Base-by-base conservation (phyloP, 2,888 invertebrate genomes). In the Stegana nigrithorax region DNA sequence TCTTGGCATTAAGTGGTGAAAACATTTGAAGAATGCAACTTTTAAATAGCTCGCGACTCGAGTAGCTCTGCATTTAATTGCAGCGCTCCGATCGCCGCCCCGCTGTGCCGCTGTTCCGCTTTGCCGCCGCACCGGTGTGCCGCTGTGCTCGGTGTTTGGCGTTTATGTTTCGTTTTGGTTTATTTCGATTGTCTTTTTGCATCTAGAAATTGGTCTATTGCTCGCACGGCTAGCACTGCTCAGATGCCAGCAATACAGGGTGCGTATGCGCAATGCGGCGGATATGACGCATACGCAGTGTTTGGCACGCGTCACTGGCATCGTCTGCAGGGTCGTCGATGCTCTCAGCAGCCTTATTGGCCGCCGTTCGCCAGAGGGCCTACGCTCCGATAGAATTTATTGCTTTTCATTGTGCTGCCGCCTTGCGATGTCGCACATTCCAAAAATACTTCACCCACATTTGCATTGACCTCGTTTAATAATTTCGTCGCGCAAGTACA, bases 1-100 rank as follows among this genome's bases (percentile, higher is more conserved):
- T 73, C 75, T 78, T 78, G 75, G 73, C 75, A 73, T 77, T 77
- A 73, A 73, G 67, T 66, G 64, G 65, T 63, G 65, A 58, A 73
- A 75, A 64, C 65, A 78, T 71, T 66, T 67, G 63, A 73, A 75
- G 73, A 72, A 78, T 78, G 73, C 71, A 65, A 71, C 73, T 60
- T 60, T 53, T 23, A 60, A 60, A 73, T 76, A 78, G 78, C 66
- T 65, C 19, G 61, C 71, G 75, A 8, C 39, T 47, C 21, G 45
- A 8, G n/a, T n/a, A n/a, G 12, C 17, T 3, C 17, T 44, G 44
- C 17, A 75, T 75, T 75, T 78, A 77, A 65, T 67, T 50, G 26
- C 59, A 17, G 51, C 27, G 7, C 23, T 21, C 1, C 12, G 7
- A 27, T 3, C 17, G 53, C 27, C 27, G 17, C 14, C 29, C n/a